Conservation (phyloP, 2,113 vertebrate genomes). For the Noturus placidus region DNA sequence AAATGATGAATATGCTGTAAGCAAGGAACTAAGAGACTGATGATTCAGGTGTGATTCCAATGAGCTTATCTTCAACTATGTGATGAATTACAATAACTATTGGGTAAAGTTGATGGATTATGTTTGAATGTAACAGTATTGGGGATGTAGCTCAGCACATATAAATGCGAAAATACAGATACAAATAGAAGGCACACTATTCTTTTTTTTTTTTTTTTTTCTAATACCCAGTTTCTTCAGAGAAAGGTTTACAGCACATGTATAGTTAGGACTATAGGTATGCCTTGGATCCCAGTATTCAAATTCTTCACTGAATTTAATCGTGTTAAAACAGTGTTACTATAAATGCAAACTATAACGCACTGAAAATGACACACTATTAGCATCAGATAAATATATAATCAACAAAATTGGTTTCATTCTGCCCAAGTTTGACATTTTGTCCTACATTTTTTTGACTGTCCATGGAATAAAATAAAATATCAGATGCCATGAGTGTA, state of each 20-base stretch:
- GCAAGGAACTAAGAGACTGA: not conserved
- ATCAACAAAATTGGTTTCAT: too few relatives aligned
- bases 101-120: not conserved
- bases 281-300: not conserved
- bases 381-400: too few relatives aligned
- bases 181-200: not conserved
- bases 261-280: not conserved
- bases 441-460: too few relatives aligned
- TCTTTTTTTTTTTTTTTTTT: not conserved
- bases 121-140: not conserved
- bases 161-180: not conserved
- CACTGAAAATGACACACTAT: too few relatives aligned
- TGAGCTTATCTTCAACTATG: not conserved
- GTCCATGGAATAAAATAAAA: too few relatives aligned
- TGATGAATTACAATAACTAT: constrained; percentile 12
- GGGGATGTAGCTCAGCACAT: not conserved
- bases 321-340: too few relatives aligned
- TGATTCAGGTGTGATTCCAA: constrained; percentile 13
- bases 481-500: too few relatives aligned
- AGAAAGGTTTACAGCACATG: not conserved
- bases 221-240: not conserved
- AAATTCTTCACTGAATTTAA: not conserved
- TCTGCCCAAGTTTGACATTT: too few relatives aligned
- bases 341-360: too few relatives aligned
- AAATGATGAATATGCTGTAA: not conserved